Conservation (phyloP, 2,797 vertebrate genomes). For the Spheniscus humboldti region DNA sequence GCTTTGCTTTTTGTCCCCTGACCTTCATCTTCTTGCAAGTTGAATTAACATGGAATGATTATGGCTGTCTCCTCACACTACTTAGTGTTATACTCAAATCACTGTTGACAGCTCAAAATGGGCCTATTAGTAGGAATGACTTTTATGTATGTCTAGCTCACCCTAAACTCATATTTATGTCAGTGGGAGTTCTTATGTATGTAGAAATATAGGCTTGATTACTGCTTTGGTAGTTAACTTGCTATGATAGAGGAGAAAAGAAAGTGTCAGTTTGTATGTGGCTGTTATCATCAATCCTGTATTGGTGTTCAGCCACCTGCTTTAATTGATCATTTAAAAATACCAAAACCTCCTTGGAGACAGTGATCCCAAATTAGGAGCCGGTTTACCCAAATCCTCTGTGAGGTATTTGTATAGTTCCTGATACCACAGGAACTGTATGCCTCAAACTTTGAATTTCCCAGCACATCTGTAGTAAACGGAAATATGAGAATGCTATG, state of each 20-base stretch:
- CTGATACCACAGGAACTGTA: not conserved
- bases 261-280: not conserved
- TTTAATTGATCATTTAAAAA: not conserved
- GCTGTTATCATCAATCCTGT: not conserved
- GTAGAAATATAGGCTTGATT: not conserved
- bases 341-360: not conserved
- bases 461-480: not conserved
- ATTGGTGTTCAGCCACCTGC: not conserved
- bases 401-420: not conserved
- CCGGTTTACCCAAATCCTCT: not conserved
- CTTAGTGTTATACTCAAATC: not conserved
- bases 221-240: not conserved
- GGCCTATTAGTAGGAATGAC: not conserved
- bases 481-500: not conserved
- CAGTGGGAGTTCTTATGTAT: not conserved
- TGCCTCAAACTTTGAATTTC: not conserved
- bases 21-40: not conserved
- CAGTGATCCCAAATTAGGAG: not conserved
- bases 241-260: not conserved
- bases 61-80: not conserved
- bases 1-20: slow-evolving; percentile 1
- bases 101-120: slow-evolving; percentile 1
- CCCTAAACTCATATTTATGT: slow-evolving; percentile 9
- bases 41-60: slow-evolving; percentile 1
- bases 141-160: not conserved